A percentile compares a stretch with the other conserved stretches of the same genome.
Evolutionary conservation across 2,113 vertebrate species (phyloP).

Genomic region (Grammomys dolichurus): DNA sequence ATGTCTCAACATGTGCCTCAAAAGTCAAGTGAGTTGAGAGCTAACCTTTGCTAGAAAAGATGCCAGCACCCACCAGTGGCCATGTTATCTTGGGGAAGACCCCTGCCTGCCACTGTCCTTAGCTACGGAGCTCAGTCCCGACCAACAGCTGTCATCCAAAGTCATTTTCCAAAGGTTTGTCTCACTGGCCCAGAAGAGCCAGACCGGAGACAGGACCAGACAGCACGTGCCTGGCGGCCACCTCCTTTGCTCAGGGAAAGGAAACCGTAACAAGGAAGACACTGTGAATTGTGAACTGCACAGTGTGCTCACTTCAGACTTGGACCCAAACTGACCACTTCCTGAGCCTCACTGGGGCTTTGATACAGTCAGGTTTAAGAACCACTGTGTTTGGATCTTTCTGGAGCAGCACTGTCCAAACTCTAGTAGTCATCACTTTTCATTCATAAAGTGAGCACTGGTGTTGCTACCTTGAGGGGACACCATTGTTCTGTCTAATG

Average conservation of each 20-base stretch:
- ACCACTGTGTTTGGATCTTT: not conserved
- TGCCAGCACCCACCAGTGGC: not conserved
- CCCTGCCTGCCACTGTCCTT: not conserved
- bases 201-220: not conserved
- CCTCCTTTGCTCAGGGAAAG: not conserved
- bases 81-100: not conserved
- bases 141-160: not conserved
- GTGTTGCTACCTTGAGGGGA: not conserved
- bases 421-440: not conserved
- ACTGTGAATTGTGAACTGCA: not conserved
- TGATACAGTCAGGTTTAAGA: constrained; percentile 26
- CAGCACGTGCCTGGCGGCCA: not conserved
- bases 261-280: not conserved
- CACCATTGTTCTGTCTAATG: not conserved
- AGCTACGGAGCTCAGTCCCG: not conserved
- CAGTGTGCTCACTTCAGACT: not conserved
- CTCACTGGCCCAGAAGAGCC: not conserved
- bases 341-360: not conserved
- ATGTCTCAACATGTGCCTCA: not conserved
- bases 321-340: constrained; percentile 1
- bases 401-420: constrained; percentile 27
- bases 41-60: not conserved
- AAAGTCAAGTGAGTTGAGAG: not conserved
- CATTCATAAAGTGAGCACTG: not conserved
- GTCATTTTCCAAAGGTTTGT: not conserved